Percentiles rank a stretch among this genome's conserved stretches.
These are phyloP conservation scores for Chironomus riparius DNA, from an alignment of 2,888 invertebrate genomes.

Conservation along the genomic window DNA sequence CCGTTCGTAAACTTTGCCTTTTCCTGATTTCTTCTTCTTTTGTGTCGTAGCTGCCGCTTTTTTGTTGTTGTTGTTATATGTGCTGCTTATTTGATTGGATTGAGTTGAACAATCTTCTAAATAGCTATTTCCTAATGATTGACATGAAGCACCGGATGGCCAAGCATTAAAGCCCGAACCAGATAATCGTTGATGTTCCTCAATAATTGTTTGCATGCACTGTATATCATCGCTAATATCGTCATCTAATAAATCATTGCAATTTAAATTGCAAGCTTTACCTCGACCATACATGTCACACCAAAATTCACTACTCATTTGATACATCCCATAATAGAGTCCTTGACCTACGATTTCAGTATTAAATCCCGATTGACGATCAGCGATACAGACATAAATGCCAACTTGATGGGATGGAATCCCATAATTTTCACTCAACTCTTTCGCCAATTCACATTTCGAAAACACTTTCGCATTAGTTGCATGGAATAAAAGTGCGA, in stretches of 20 bases:
- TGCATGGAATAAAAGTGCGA: background rate
- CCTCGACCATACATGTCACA: slow-evolving; percentile 49
- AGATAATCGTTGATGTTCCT: slow-evolving; percentile 57
- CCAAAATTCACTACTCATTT: slow-evolving; percentile 66
- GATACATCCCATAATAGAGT: slow-evolving; percentile 63
- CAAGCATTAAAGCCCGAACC: slow-evolving; percentile 58
- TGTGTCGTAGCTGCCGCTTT: slow-evolving; percentile 19
- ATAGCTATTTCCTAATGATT: slow-evolving; percentile 33
- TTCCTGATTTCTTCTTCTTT: slow-evolving; percentile 26
- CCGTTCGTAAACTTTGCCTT: slow-evolving; percentile 50
- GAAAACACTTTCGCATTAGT: slow-evolving; percentile 47
- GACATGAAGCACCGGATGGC: slow-evolving; percentile 38
- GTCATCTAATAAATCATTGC: slow-evolving; percentile 55
- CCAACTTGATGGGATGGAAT: slow-evolving; percentile 46
- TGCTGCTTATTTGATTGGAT: slow-evolving; percentile 1
- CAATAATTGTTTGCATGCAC: slow-evolving; percentile 54
- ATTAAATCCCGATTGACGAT: slow-evolving; percentile 59
- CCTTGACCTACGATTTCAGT: slow-evolving; percentile 53
- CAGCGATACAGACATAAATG: slow-evolving; percentile 63
- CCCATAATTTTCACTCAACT: slow-evolving; percentile 48
- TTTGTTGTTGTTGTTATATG: background rate
- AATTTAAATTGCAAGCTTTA: slow-evolving; percentile 53
- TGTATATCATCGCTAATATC: slow-evolving; percentile 60
- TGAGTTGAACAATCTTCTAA: slow-evolving; percentile 35
- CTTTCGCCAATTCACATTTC: slow-evolving; percentile 60